Base-by-base conservation (phyloP, 2,113 vertebrate genomes). In the Mionectes macconnelli region DNA sequence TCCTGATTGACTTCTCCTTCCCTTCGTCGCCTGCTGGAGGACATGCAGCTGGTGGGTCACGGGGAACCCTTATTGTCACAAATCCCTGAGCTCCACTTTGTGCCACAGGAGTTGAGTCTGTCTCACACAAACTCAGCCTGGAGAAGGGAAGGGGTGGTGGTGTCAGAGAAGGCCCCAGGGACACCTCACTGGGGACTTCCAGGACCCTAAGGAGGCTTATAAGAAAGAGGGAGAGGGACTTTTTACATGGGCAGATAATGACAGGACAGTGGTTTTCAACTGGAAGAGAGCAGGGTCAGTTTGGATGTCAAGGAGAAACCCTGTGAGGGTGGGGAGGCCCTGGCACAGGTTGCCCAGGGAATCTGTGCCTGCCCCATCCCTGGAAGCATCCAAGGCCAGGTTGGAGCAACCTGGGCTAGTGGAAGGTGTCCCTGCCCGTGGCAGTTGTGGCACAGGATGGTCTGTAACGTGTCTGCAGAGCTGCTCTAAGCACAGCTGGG, bases 261-360 rank as follows among this genome's bases (percentile, higher is more conserved):
- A 8, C 18, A 64, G 76, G 57, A 31, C 42, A 37, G 21, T 19
- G 66, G 31, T 59, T 81, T 74, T 39, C 5, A 47, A 37, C 14
- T 7, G n/a, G 2, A 7, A 16, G 56, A 37, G 25, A 18, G 19
- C 12, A 27, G 31, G 31, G 14, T 6, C 66, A 28, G 59, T 44
- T 9, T 0, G 6, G 52, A 27, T 37, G 19, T 16, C 33, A 8
- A 52, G 77, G 9, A 37, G 33, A 14, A 59, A 20, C 44, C 1
- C 17, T 64, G 8, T 5, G 23, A 68, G 30, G 13, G 23, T 21
- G 60, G 1, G 0, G 0, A 82, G 60, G 37, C 10, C 35, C 42
- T 73, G 84, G 70, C 64, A 28, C 42, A 37, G 31, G 22, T 1
- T 59, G 25, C 21, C 14, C 73, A 24, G 30, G 30, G n/a, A 0